Conservation (phyloP, 64 coral and sea anemone species). For the Dendrophyllia cribrosa region DNA sequence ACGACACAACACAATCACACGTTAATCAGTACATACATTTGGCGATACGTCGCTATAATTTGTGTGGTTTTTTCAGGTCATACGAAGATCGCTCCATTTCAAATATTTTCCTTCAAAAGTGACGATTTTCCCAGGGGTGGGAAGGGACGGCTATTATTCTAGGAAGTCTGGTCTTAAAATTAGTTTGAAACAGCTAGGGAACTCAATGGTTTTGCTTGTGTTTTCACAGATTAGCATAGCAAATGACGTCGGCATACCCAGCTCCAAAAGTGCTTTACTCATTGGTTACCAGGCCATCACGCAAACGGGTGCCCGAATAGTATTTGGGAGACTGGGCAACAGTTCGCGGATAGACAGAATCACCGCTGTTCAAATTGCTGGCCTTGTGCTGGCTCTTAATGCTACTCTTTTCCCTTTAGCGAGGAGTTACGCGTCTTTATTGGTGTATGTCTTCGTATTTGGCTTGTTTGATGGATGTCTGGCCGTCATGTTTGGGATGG, state of each 20-base stretch:
- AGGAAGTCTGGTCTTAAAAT: not conserved
- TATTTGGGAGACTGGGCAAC: slow-evolving; percentile 40
- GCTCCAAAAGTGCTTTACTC: slow-evolving; percentile 48
- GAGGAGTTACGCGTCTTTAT: slow-evolving; percentile 15
- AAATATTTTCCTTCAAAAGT: too few species aligned
- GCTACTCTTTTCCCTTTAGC: slow-evolving; percentile 60
- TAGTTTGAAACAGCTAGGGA: not conserved
- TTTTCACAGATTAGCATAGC: slow-evolving; percentile 57
- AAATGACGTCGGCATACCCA: slow-evolving; percentile 52
- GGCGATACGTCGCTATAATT: too few species aligned
- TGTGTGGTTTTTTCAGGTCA: too few species aligned
- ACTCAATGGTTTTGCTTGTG: not conserved
- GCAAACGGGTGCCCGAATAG: slow-evolving; percentile 34
- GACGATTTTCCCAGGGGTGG: too few species aligned
- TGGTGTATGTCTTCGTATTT: slow-evolving; percentile 68
- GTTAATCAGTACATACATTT: too few species aligned
- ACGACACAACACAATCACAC: too few species aligned
- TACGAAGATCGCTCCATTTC: too few species aligned
- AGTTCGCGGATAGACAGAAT: slow-evolving; percentile 12
- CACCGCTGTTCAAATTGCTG: slow-evolving; percentile 39
- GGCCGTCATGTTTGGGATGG: slow-evolving; percentile 88
- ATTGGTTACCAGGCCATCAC: slow-evolving; percentile 68
- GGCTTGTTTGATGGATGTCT: slow-evolving; percentile 81
- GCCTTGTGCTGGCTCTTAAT: slow-evolving; percentile 45
- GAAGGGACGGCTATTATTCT: too few species aligned